Percentiles rank a stretch among this genome's conserved stretches.
phyloP scores from a whole-genome alignment of 2,113 vertebrate species.

The Condylura cristata region DNA sequence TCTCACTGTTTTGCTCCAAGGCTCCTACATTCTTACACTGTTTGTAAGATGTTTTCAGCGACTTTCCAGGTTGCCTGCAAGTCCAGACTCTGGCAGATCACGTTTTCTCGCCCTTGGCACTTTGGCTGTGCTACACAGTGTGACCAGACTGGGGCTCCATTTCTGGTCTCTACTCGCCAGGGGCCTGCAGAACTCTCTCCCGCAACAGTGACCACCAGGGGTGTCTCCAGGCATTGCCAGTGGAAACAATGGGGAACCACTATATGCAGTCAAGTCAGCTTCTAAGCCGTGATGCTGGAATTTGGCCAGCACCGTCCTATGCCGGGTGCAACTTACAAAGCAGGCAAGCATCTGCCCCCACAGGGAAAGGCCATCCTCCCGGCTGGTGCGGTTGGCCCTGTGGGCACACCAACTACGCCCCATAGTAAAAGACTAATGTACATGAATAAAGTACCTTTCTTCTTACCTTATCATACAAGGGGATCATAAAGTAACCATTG shows the following conservation, averaged over 20 bases:
- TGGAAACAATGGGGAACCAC: background rate
- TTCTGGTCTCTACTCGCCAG: background rate
- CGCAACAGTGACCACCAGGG: background rate
- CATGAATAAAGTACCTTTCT: no score
- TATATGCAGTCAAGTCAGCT: background rate
- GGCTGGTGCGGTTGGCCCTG: accelerated
- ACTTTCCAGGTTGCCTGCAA: background rate
- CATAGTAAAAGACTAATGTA: background rate
- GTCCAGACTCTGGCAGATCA: background rate
- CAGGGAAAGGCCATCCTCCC: background rate
- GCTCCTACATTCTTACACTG: background rate
- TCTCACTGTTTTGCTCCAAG: background rate
- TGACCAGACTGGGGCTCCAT: accelerated
- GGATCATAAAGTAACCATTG: conserved; percentile 99
- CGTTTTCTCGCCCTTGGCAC: background rate
- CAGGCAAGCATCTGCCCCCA: background rate
- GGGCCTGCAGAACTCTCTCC: background rate
- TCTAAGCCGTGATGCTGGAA: background rate
- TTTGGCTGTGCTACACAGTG: background rate
- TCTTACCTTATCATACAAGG: conserved; percentile 98
- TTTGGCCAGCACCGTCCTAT: background rate
- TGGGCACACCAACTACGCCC: background rate
- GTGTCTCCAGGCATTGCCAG: background rate
- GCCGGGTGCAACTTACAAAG: background rate
- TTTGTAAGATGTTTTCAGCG: background rate